Evolutionary conservation across 2,888 invertebrate genomes (phyloP).

Genomic region (Philaethria dido): DNA sequence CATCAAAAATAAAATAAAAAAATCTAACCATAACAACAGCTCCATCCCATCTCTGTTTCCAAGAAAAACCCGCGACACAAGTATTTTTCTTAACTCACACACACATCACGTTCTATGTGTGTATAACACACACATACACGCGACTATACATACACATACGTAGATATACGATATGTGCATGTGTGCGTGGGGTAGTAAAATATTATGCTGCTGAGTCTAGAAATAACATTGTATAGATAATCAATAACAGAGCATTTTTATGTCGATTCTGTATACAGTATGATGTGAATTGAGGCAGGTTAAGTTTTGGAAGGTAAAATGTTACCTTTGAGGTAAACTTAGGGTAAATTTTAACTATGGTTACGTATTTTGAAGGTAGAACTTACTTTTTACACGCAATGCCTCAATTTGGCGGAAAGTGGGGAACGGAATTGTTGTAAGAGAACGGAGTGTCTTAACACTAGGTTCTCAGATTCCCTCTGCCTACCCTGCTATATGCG

Average conservation of each 20-base stretch:
- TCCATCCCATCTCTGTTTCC: constrained; percentile 57
- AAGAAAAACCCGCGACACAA: constrained; percentile 79
- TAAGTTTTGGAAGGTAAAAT: constrained; percentile 28
- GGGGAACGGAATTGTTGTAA: too few species aligned
- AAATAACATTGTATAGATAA: constrained; percentile 85
- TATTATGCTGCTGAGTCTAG: constrained; percentile 83
- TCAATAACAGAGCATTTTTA: constrained; percentile 77
- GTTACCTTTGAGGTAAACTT: background rate
- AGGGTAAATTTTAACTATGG: background rate
- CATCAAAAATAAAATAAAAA: constrained; percentile 19
- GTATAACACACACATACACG: constrained; percentile 47
- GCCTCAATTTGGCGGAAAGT: too few species aligned
- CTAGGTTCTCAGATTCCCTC: too few species aligned
- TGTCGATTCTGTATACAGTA: constrained; percentile 57
- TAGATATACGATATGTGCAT: constrained; percentile 27
- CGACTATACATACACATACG: constrained; percentile 44
- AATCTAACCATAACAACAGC: constrained; percentile 39
- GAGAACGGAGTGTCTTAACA: too few species aligned
- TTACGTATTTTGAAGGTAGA: background rate
- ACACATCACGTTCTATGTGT: constrained; percentile 42
- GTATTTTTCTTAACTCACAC: constrained; percentile 76
- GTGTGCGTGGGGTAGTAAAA: constrained; percentile 79
- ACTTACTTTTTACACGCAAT: background rate
- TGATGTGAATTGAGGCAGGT: constrained; percentile 49
- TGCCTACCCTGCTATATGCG: too few species aligned